Evolutionary conservation across 2,797 vertebrate genomes (phyloP), one percentile per base, ranked within the genome.

Genomic region (Dallia pectoralis): DNA sequence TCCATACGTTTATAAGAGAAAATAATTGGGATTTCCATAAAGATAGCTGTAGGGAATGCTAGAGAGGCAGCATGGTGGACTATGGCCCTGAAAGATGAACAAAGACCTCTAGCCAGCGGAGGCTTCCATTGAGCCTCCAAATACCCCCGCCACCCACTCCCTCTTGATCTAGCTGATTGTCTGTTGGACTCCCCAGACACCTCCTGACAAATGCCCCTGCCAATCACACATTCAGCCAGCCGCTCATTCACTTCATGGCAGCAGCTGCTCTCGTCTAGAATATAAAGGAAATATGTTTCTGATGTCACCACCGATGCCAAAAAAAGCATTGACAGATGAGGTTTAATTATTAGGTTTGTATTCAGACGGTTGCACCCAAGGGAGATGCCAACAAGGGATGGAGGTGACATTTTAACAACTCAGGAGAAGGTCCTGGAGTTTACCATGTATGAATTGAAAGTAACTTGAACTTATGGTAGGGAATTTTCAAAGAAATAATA

Each of bases 211-310:
- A 90, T 76, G 77, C 78, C 76, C 76, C 84, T 85, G 90, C 87
- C 91, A 92, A 88, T 92, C 91, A 90, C 71, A 83, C 86, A 85
- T 89, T 89, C 84, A 88, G 82, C 9, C 67, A 79, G 49, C 33
- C 0, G 70, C 82, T 76, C 82, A 85, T 89, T 89, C 86, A 85
- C 76, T 82, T 81, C 70, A 77, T 72, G 14, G 53, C 18, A 66
- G 85, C 92, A 91, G 90, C 90, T 91, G 91, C 84, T 84, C 80
- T 74, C 70, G 48, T 79, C 75, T 6, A 75, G 78, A 70, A 63
- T 65, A 27, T 85, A 77, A 78, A 80, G 72, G 77, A 83, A 84
- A 87, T 82, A 81, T 68, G 81, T 84, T 85, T 83, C 75, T 65
- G 76, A 87, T 83, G 88, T 74, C 78, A 77, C 6, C 7, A 51